phyloP scores from a whole-genome alignment of 1,140 invertebrate species.

The Phymastichus coffea region DNA sequence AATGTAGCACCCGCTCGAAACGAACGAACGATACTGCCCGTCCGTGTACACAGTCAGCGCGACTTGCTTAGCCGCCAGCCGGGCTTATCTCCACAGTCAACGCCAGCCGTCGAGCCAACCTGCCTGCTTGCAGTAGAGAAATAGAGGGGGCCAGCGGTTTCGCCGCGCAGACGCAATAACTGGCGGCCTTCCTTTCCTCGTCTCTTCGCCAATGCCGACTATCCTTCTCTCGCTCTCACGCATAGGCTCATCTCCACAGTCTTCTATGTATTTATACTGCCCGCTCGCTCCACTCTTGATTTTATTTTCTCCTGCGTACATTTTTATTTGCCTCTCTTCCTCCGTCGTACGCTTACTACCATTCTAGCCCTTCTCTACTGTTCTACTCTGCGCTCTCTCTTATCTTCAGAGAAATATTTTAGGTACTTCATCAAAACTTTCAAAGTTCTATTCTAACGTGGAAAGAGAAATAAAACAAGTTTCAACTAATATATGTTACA shows the following conservation, averaged over 20 bases:
- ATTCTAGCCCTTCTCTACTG: too few species aligned
- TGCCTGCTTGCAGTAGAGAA: not conserved
- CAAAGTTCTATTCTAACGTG: not conserved
- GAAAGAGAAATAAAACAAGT: conserved; percentile 21
- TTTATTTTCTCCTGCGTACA: too few species aligned
- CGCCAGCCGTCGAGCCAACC: too few species aligned
- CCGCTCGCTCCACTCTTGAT: too few species aligned
- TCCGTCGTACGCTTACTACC: too few species aligned
- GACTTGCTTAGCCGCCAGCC: conserved; percentile 17
- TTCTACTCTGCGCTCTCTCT: not conserved
- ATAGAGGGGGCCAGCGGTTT: not conserved
- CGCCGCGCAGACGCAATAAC: conserved; percentile 12
- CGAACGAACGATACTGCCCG: conserved; percentile 32
- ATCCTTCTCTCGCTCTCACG: not conserved
- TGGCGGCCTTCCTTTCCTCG: not conserved
- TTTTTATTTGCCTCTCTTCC: too few species aligned
- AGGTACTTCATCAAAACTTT: not conserved
- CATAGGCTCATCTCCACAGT: too few species aligned
- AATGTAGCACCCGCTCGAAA: conserved; percentile 21
- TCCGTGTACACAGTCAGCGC: too few species aligned
- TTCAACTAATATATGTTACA: conserved; percentile 30
- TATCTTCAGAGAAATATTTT: not conserved
- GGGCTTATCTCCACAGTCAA: conserved; percentile 19
- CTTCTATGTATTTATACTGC: too few species aligned
- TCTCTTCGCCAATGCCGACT: not conserved